Conservation (phyloP, 2,888 invertebrate species). For the Exocentrus adspersus region DNA sequence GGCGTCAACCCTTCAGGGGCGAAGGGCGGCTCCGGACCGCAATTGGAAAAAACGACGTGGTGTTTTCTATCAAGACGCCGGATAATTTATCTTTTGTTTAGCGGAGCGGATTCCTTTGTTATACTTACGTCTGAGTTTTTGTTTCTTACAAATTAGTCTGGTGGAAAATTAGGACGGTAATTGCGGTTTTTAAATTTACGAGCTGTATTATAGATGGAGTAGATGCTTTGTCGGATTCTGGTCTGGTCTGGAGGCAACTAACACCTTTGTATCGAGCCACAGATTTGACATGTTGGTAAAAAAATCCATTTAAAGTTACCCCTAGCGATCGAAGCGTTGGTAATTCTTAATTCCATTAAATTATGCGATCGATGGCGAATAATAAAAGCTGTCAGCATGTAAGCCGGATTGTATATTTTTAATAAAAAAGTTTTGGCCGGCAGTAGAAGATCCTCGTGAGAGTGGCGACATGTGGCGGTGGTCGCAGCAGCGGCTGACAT, state of each 20-base stretch:
- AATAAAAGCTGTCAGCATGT: constrained; percentile 12
- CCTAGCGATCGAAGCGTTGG: neutral
- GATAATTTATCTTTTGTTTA: constrained; percentile 59
- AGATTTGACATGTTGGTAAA: too few relatives aligned
- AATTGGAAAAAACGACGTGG: constrained; percentile 44
- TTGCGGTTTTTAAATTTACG: constrained; percentile 42
- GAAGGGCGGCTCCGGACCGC: constrained; percentile 23
- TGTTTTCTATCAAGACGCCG: constrained; percentile 49
- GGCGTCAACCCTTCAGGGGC: constrained; percentile 38
- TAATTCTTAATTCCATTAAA: constrained; percentile 7
- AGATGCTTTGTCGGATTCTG: constrained; percentile 36
- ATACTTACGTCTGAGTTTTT: constrained; percentile 45
- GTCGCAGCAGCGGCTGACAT: constrained; percentile 18
- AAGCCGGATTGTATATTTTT: constrained; percentile 20
- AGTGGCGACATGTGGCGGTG: constrained; percentile 24
- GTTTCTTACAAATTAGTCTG: constrained; percentile 49
- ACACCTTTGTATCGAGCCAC: too few relatives aligned
- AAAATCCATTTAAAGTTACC: neutral
- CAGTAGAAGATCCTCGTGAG: constrained; percentile 19
- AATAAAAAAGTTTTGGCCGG: constrained; percentile 29
- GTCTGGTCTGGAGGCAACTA: too few relatives aligned
- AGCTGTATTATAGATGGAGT: constrained; percentile 39
- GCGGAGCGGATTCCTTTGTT: constrained; percentile 39
- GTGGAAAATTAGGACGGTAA: constrained; percentile 43
- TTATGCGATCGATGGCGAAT: constrained; percentile 7